A percentile compares a stretch with the other conserved stretches of the same genome.
Evolutionary conservation across 2,797 vertebrate genomes (phyloP).

Genomic region (Protosalanx chinensis): DNA sequence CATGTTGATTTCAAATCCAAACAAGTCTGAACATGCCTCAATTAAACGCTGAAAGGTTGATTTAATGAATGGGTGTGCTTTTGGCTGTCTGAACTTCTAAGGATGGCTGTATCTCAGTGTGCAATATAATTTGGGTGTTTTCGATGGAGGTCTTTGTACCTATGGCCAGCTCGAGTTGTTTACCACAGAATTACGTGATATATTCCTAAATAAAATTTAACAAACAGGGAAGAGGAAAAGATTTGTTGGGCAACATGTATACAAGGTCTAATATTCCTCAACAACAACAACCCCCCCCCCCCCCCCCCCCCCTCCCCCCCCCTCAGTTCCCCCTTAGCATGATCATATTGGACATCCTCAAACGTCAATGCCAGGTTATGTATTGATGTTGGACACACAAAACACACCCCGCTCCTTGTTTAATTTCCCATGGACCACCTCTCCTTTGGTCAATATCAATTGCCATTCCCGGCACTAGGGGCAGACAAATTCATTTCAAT

Average conservation of each 20-base stretch:
- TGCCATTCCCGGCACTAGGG: conserved; percentile 58
- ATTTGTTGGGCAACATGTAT: too few species aligned
- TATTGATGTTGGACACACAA: conserved; percentile 56
- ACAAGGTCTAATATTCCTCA: conserved; percentile 9
- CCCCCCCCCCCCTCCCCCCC: conserved; percentile 24
- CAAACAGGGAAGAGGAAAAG: too few species aligned
- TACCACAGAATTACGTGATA: too few species aligned
- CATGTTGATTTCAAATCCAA: conserved; percentile 17
- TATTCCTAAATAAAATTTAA: too few species aligned
- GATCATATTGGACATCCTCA: conserved; percentile 40
- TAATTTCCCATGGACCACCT: conserved; percentile 58
- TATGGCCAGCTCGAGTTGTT: too few species aligned
- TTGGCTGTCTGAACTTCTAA: conserved; percentile 19
- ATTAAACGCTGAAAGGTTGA: conserved; percentile 31
- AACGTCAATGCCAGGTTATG: conserved; percentile 31
- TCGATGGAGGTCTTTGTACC: too few species aligned
- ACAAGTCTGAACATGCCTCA: conserved; percentile 38
- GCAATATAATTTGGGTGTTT: too few species aligned
- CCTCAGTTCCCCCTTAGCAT: too few species aligned
- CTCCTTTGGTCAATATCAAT: conserved; percentile 67
- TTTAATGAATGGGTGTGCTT: conserved; percentile 43
- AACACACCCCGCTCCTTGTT: conserved; percentile 36
- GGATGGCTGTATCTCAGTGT: too few species aligned
- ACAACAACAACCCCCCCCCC: conserved; percentile 30
- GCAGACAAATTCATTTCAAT: conserved; percentile 76